These are phyloP conservation scores for Noctilio leporinus DNA, from an alignment of 2,113 vertebrate species.

Conservation along the genomic window DNA sequence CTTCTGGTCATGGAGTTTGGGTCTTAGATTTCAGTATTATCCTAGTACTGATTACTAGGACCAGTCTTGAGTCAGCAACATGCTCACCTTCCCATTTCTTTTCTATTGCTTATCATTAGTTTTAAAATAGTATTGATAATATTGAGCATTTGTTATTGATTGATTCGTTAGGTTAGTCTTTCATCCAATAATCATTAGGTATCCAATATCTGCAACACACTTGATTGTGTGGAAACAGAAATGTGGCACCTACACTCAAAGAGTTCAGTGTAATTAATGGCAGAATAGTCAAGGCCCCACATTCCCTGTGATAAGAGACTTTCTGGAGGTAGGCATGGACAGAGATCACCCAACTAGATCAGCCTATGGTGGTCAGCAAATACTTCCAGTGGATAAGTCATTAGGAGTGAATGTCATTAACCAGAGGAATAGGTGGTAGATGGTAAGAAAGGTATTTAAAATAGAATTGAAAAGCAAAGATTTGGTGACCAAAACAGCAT, in stretches of 20 bases:
- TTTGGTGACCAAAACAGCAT: not conserved
- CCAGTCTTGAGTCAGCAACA: not conserved
- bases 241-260: not conserved
- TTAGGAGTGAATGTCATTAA: not conserved
- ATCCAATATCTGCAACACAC: not conserved
- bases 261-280: not conserved
- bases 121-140: not conserved
- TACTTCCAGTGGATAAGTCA: not conserved
- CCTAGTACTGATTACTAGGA: not conserved
- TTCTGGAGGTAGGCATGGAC: not conserved
- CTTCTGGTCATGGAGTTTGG: not conserved
- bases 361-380: not conserved
- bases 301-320: not conserved
- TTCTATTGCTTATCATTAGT: not conserved
- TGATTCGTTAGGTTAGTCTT: not conserved
- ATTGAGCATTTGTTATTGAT: not conserved
- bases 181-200: not conserved
- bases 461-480: not conserved
- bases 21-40: not conserved
- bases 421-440: not conserved
- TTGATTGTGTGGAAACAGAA: not conserved
- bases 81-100: not conserved
- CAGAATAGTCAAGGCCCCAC: not conserved
- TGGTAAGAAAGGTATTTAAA: not conserved
- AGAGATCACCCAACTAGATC: not conserved